Conservation (phyloP, 2,888 invertebrate species). For the Euplagia quadripunctaria region DNA sequence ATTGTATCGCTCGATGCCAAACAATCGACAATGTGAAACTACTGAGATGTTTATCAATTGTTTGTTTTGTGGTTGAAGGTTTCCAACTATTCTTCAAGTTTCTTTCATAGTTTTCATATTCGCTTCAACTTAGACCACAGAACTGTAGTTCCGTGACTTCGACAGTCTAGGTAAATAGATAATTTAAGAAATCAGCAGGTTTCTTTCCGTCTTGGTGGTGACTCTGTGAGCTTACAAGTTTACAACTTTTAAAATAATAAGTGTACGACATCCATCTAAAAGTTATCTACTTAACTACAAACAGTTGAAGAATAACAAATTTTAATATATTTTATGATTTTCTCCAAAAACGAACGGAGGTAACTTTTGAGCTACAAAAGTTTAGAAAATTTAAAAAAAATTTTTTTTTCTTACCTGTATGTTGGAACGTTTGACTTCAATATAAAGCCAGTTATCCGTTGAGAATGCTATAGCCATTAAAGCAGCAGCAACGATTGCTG, state of each 20-base stretch:
- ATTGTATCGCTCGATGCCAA: constrained; percentile 44
- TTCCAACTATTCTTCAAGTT: constrained; percentile 36
- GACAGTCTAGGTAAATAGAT: constrained; percentile 10
- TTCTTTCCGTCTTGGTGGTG: constrained; percentile 20
- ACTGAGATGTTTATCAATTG: constrained; percentile 47
- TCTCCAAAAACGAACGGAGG: neutral
- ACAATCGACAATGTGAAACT: constrained; percentile 53
- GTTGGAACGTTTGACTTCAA: constrained; percentile 95
- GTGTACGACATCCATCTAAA: constrained; percentile 24
- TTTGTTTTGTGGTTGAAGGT: constrained; percentile 38
- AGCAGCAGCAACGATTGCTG: constrained; percentile 97
- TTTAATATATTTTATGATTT: neutral
- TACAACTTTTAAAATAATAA: constrained; percentile 20
- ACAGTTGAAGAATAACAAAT: neutral
- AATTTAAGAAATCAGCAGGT: constrained; percentile 14
- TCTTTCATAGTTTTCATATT: constrained; percentile 30
- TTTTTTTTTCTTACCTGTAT: constrained; percentile 90
- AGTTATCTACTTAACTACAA: constrained; percentile 9
- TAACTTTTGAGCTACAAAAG: neutral
- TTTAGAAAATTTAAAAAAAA: neutral
- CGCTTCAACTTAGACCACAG: constrained; percentile 11
- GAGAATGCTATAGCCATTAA: constrained; percentile 97
- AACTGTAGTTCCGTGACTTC: constrained; percentile 29
- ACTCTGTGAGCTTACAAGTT: constrained; percentile 26
- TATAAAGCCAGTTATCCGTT: constrained; percentile 98